These are phyloP conservation scores for Ophion ellenae DNA, from an alignment of 2,888 invertebrate genomes.

Conservation along the genomic window DNA sequence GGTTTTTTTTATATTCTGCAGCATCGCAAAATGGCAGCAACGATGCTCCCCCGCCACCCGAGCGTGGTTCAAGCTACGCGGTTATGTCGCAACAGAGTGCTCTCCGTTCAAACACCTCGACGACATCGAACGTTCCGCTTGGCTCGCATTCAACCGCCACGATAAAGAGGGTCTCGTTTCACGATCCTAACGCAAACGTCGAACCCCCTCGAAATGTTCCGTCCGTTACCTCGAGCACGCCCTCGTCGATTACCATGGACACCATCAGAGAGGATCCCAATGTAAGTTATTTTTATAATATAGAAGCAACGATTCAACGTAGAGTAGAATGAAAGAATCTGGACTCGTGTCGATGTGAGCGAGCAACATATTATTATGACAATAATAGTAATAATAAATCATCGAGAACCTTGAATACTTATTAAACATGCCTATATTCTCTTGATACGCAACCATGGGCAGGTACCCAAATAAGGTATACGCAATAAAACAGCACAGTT, in stretches of 20 bases:
- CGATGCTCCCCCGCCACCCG: conserved; percentile 89
- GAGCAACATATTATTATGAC: not conserved
- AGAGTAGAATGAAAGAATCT: not conserved
- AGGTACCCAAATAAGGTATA: conserved; percentile 79
- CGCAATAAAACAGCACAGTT: conserved; percentile 67
- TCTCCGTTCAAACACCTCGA: conserved; percentile 82
- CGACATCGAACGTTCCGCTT: conserved; percentile 79
- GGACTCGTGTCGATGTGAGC: not conserved
- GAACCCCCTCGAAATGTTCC: conserved; percentile 80
- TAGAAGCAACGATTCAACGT: not conserved
- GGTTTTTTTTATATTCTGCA: conserved; percentile 52
- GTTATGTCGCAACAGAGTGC: conserved; percentile 90
- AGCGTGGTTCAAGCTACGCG: conserved; percentile 94
- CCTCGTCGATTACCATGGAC: conserved; percentile 83
- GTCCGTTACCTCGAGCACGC: conserved; percentile 81
- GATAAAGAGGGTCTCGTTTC: conserved; percentile 90
- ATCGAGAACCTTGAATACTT: conserved; percentile 26
- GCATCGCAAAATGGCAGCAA: conserved; percentile 79
- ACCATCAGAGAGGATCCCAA: conserved; percentile 92
- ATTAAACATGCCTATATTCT: conserved; percentile 73
- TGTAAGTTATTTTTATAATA: conserved; percentile 85
- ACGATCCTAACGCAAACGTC: conserved; percentile 85
- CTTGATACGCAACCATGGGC: conserved; percentile 77
- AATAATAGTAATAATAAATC: conserved; percentile 21
- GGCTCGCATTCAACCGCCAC: conserved; percentile 80